These are phyloP conservation scores for Thereva nobilitata DNA, from an alignment of 2,888 invertebrate genomes.

Conservation along the genomic window DNA sequence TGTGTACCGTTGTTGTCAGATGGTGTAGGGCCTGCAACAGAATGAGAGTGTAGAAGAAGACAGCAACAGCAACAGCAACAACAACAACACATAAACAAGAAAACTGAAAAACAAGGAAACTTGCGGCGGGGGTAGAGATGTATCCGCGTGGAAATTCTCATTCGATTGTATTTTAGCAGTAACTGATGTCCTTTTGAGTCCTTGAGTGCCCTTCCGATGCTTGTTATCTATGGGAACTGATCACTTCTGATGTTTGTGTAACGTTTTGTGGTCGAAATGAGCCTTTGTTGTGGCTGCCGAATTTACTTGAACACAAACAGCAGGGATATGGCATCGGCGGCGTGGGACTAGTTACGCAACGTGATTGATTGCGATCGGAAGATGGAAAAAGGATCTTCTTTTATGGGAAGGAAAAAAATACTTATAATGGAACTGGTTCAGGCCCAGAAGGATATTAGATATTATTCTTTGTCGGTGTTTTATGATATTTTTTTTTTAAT, in stretches of 20 bases:
- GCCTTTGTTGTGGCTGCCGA: slow-evolving; percentile 25
- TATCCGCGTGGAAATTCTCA: slow-evolving; percentile 32
- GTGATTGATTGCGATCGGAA: slow-evolving; percentile 24
- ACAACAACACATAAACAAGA: neutral
- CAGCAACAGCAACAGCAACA: too few relatives aligned
- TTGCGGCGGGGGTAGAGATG: slow-evolving; percentile 27
- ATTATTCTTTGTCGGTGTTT: too few relatives aligned
- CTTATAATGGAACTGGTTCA: neutral
- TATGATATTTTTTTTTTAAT: too few relatives aligned
- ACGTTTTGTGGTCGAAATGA: slow-evolving; percentile 21
- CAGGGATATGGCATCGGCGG: slow-evolving; percentile 11
- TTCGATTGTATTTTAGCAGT: slow-evolving; percentile 22
- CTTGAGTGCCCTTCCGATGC: slow-evolving; percentile 4
- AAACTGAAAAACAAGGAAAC: slow-evolving; percentile 4
- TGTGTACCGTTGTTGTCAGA: neutral
- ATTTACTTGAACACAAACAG: slow-evolving; percentile 31
- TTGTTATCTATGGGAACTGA: slow-evolving; percentile 24
- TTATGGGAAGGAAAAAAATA: neutral
- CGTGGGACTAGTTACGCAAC: slow-evolving; percentile 21
- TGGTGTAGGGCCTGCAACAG: too few relatives aligned
- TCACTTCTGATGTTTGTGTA: slow-evolving; percentile 5
- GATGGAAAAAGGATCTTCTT: neutral
- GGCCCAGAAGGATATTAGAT: too few relatives aligned
- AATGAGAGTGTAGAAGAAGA: too few relatives aligned
- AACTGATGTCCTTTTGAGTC: slow-evolving; percentile 18